Base-by-base conservation (phyloP, 2,888 invertebrate genomes). In the Agrochola lota region DNA sequence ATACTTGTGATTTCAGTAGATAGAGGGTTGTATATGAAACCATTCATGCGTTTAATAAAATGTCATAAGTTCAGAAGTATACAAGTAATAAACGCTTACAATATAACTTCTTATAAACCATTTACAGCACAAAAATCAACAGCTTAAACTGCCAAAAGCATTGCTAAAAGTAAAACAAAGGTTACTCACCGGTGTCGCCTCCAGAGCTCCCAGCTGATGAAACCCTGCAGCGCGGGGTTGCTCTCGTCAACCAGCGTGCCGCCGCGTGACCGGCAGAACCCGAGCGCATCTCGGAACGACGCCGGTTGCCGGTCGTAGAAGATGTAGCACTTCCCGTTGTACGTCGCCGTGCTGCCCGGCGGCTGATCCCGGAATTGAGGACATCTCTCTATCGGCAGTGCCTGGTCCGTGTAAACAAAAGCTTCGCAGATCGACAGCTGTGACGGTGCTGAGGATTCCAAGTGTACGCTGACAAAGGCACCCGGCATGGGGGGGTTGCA, bases 401-500 rank as follows among this genome's bases (percentile, higher is more conserved):
- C 99, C 96, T 98, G 96, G 94, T 99, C 99, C 0, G 99, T 99
- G 91, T 99, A 99, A 26, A 99, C 99, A 93, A 99, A 99, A 0
- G 99, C 98, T 94, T 99, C 99, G 93, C 99, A 99, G 20, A 99
- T 98, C 0, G 99, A 99, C 23, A 99, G 96, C 83, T 98, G 98
- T 83, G 98, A 98, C 0, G 98, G 97, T 0, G 96, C 92, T 1
- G 98, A 97, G 0, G 98, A 97, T 95, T 99, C 99, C 77, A 99
- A 94, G 91, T 99, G 99, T 0, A 99, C 99, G 88, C 98, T 99
- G 83, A 99, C 99, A 94, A 99, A 99, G 15, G 99, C 99, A 0
- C 99, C 99, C 0, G 99, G 99, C 98, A 99, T 99, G 0, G 99
- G 99, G 1, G 99, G 99, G 94, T 99, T 99, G 96, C 99, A 99